Conservation (phyloP, 2,888 invertebrate genomes). For the Drosophila neonasuta region DNA sequence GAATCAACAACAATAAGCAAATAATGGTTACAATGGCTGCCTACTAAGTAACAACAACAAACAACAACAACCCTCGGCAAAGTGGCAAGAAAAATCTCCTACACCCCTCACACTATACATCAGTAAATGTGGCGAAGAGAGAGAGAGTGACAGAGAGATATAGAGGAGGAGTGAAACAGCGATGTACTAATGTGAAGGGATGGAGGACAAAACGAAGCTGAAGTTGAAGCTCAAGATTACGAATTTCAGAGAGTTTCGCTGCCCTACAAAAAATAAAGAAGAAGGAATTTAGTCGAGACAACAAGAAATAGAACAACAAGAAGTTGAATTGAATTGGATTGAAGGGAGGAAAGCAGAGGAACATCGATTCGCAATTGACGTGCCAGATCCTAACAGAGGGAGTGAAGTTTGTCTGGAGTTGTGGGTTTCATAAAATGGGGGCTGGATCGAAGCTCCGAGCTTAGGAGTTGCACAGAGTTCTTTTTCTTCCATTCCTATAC, state of each 20-base stretch:
- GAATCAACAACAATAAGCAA: conserved; percentile 70
- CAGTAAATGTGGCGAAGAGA: conserved; percentile 18
- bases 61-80: conserved; percentile 12
- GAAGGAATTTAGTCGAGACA: conserved; percentile 28
- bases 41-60: conserved; percentile 54
- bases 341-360: not conserved
- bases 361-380: conserved; percentile 60
- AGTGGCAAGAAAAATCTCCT: conserved; percentile 19
- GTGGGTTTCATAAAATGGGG: not conserved
- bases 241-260: conserved; percentile 37
- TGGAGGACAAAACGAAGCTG: not conserved
- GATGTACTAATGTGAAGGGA: conserved; percentile 2
- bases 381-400: conserved; percentile 30
- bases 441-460: conserved; percentile 20
- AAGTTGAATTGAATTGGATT: not conserved
- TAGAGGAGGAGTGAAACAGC: not conserved
- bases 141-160: not conserved
- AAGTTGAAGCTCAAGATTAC: conserved; percentile 59
- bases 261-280: conserved; percentile 35
- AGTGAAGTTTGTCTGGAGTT: conserved; percentile 1
- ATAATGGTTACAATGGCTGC: conserved; percentile 59
- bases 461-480: conserved; percentile 17
- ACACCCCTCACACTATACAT: conserved; percentile 7
- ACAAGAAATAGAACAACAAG: conserved; percentile 16
- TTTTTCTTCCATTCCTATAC: not conserved